Evolutionary conservation across 1,140 invertebrate genomes (phyloP).

Genomic region (Uloborus diversus): DNA sequence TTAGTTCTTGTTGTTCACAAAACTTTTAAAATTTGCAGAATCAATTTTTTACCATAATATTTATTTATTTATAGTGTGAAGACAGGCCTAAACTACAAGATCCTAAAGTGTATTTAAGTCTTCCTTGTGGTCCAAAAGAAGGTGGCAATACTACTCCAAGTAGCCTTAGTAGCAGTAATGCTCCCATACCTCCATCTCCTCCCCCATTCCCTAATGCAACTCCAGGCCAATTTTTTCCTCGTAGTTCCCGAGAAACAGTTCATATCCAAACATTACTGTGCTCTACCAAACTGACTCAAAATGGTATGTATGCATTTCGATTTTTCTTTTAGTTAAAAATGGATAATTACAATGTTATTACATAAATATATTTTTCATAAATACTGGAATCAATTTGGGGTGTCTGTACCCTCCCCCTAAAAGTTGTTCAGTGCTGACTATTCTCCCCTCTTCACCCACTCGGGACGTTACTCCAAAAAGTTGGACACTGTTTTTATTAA

Average conservation of each 20-base stretch:
- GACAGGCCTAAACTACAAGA: constrained; percentile 77
- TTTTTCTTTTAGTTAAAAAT: constrained; percentile 11
- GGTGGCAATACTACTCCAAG: constrained; percentile 54
- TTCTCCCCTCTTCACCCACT: too few species aligned
- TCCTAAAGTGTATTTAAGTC: constrained; percentile 76
- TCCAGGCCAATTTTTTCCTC: constrained; percentile 72
- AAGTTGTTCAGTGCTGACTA: too few species aligned
- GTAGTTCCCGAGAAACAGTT: constrained; percentile 86
- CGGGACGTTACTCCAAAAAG: too few species aligned
- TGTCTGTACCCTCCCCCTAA: too few species aligned
- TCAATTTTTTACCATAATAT: background rate
- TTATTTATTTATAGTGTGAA: constrained; percentile 67
- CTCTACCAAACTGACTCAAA: constrained; percentile 95
- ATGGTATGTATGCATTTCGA: constrained; percentile 71
- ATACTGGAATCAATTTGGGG: too few species aligned
- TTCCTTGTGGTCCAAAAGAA: constrained; percentile 74
- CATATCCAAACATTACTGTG: constrained; percentile 84
- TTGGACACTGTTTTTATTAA: too few species aligned
- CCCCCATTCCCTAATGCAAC: constrained; percentile 62
- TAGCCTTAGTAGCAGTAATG: constrained; percentile 1
- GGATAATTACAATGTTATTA: too few species aligned
- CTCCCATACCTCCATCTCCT: constrained; percentile 42
- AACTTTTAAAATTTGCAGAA: background rate
- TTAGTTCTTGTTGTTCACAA: too few species aligned
- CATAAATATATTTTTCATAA: too few species aligned